Evolutionary conservation across 2,888 invertebrate species (phyloP).

Genomic region (Aporophyla lueneburgensis): DNA sequence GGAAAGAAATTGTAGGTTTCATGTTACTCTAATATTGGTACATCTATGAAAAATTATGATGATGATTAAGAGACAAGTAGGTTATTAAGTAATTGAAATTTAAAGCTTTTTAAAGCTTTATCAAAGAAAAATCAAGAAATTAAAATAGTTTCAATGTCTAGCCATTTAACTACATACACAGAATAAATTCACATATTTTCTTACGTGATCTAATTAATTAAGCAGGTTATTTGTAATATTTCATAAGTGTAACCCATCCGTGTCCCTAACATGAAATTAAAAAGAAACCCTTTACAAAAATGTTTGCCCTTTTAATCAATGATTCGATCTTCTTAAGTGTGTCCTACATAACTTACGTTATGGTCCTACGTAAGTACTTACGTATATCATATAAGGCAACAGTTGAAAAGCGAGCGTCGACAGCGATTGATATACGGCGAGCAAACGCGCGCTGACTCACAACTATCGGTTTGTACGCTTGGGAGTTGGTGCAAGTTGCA

Average conservation of each 20-base stretch:
- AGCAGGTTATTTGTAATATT: too few relatives aligned
- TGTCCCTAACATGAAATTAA: too few relatives aligned
- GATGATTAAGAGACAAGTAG: neutral
- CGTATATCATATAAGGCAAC: slow-evolving; percentile 70
- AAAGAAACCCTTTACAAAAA: neutral
- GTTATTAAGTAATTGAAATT: slow-evolving; percentile 13
- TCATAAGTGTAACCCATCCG: too few relatives aligned
- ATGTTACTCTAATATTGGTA: slow-evolving; percentile 9
- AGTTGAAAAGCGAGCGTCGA: slow-evolving; percentile 84
- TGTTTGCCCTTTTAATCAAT: slow-evolving; percentile 20
- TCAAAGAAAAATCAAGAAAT: slow-evolving; percentile 2
- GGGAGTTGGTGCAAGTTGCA: slow-evolving; percentile 67
- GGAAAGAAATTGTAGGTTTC: slow-evolving; percentile 12
- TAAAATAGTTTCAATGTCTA: too few relatives aligned
- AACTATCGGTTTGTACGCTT: slow-evolving; percentile 81
- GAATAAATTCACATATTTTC: neutral
- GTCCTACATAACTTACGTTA: slow-evolving; percentile 51
- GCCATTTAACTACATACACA: neutral
- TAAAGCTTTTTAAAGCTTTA: neutral
- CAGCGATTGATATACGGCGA: slow-evolving; percentile 88
- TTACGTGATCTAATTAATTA: too few relatives aligned
- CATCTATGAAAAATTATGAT: slow-evolving; percentile 15
- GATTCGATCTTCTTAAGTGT: slow-evolving; percentile 19
- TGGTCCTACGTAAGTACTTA: slow-evolving; percentile 16
- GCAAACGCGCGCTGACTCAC: slow-evolving; percentile 88